These are phyloP conservation scores for Pseudanteris insignis DNA, from an alignment of 2,888 invertebrate genomes.

Conservation along the genomic window DNA sequence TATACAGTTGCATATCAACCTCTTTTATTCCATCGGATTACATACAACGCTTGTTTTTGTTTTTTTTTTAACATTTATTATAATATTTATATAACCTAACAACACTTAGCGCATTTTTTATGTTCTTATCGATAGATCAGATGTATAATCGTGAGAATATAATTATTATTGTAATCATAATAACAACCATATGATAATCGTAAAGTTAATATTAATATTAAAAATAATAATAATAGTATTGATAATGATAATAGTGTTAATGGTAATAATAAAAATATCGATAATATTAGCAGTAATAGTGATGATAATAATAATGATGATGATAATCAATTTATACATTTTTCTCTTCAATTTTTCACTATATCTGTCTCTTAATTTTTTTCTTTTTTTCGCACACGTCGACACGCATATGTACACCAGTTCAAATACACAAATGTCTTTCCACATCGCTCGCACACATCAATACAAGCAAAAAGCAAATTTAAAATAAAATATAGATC, in stretches of 20 bases:
- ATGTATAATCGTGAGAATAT: conserved; percentile 21
- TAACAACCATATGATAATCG: too few relatives aligned
- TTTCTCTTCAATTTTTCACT: conserved; percentile 5
- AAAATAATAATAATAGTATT: too few relatives aligned
- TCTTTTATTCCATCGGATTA: conserved; percentile 32
- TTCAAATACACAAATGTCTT: conserved; percentile 16
- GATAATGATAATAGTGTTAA: too few relatives aligned
- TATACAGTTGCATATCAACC: conserved; percentile 28
- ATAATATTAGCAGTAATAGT: too few relatives aligned
- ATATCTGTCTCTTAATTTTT: neutral
- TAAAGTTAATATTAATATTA: too few relatives aligned
- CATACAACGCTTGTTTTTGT: conserved; percentile 46
- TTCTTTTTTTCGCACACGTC: conserved; percentile 4
- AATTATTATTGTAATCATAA: conserved; percentile 17
- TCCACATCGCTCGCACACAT: conserved; percentile 18
- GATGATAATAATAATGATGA: too few relatives aligned
- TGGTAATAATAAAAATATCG: too few relatives aligned
- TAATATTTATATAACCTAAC: conserved; percentile 48
- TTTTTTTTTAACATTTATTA: conserved; percentile 45
- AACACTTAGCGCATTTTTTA: conserved; percentile 46
- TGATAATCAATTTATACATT: conserved; percentile 11
- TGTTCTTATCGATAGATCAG: conserved; percentile 33
- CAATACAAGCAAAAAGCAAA: conserved; percentile 23
- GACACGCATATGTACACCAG: conserved; percentile 22
- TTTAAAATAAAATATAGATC: conserved; percentile 20